Percentiles rank a stretch among this genome's conserved stretches.
These are phyloP conservation scores for Echinometra lucunter DNA, from an alignment of 53 echinoderm and acorn worm genomes.

Conservation along the genomic window DNA sequence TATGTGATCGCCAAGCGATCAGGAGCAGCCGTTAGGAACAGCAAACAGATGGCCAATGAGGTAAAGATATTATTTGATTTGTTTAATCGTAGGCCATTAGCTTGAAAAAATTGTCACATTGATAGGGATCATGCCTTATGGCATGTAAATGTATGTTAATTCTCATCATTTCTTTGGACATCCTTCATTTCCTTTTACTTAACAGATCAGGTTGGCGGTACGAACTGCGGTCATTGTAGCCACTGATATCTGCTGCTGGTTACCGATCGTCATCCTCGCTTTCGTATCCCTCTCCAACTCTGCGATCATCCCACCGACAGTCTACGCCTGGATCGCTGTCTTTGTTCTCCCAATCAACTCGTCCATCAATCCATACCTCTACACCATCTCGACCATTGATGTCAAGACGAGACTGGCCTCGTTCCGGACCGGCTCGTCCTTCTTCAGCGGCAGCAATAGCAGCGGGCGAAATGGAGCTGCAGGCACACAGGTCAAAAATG, in stretches of 20 bases:
- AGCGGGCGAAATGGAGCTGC: neutral
- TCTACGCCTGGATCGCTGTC: conserved; percentile 94
- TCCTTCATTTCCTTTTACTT: no score
- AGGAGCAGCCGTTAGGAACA: conserved; percentile 74
- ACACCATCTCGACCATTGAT: conserved; percentile 87
- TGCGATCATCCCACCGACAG: conserved; percentile 77
- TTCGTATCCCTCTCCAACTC: conserved; percentile 75
- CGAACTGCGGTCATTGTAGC: conserved; percentile 85
- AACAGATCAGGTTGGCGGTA: conserved; percentile 74
- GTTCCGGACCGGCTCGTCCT: neutral
- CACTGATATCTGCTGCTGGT: conserved; percentile 94
- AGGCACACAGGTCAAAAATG: neutral
- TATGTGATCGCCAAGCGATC: conserved; percentile 84
- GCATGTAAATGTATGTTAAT: no score
- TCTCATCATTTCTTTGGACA: no score
- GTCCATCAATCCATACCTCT: conserved; percentile 93
- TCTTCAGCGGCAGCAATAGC: neutral
- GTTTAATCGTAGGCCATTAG: no score
- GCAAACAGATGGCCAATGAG: conserved; percentile 70
- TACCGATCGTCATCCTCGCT: conserved; percentile 92
- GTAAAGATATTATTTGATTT: no score
- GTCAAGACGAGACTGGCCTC: conserved; percentile 8
- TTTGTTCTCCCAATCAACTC: conserved; percentile 97
- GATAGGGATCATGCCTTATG: no score
- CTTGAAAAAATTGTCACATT: no score